Evolutionary conservation across 2,888 invertebrate species (phyloP).

Genomic region (Horisme vitalbata): DNA sequence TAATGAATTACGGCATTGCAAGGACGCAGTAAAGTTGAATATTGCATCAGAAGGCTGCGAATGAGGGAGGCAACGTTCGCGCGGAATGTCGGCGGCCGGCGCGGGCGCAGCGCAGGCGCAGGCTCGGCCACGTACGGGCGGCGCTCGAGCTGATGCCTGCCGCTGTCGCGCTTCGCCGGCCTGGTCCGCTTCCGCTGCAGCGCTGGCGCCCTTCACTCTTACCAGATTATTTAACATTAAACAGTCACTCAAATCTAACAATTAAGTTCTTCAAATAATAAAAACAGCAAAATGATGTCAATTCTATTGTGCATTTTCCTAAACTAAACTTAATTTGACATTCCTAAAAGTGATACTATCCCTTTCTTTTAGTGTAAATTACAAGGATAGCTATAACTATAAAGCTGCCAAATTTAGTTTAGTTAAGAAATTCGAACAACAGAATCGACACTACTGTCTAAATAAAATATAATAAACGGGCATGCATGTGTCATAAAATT

Average conservation of each 20-base stretch:
- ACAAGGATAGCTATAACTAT: too few relatives aligned
- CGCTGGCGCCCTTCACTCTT: conserved; percentile 6
- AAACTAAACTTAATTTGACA: too few relatives aligned
- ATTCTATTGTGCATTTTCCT: too few relatives aligned
- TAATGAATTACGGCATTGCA: conserved; percentile 83
- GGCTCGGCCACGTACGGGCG: conserved; percentile 22
- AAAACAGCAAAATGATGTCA: too few relatives aligned
- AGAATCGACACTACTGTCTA: too few relatives aligned
- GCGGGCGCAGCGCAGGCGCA: conserved; percentile 31
- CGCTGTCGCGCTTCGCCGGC: conserved; percentile 2
- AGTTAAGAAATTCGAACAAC: too few relatives aligned
- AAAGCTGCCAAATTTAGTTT: too few relatives aligned
- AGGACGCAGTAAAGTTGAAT: conserved; percentile 82
- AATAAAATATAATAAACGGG: too few relatives aligned
- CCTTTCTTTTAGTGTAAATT: too few relatives aligned
- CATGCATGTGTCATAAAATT: too few relatives aligned
- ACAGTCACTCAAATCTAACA: background rate
- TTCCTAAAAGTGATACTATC: too few relatives aligned
- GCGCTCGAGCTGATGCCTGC: conserved; percentile 28
- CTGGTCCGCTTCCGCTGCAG: conserved; percentile 18
- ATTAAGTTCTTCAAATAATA: too few relatives aligned
- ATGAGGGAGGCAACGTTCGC: conserved; percentile 75
- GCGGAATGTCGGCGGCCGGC: conserved; percentile 69
- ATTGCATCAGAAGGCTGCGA: conserved; percentile 78
- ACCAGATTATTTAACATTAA: background rate